Evolutionary conservation across 2,113 vertebrate species (phyloP), one percentile per base, ranked within the genome.

Genomic region (Helogale parvula): DNA sequence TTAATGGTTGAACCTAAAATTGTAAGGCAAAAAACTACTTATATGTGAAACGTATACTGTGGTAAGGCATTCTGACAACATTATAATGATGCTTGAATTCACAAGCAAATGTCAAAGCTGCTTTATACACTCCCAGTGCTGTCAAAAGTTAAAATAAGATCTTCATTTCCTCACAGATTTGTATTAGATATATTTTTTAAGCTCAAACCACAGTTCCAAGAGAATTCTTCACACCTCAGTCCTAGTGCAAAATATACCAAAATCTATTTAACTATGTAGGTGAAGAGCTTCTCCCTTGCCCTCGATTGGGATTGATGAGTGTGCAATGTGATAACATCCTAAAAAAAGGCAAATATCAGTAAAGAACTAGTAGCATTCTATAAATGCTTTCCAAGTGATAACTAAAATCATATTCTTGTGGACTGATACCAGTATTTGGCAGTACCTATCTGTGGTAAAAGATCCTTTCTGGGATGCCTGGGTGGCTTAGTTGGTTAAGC

Each of bases 111-210:
- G n/a, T 80, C 45, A 69, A 68, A 71, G 65, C 74, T 92, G 74
- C 77, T 91, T 66, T 66, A 54, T 79, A 85, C 21, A 82, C 31
- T 94, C 86, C n/a, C n/a, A 74, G 11, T 90, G 86, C 57, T 81
- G 63, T 38, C 69, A 63, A 94, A 81, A 88, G 71, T 84, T 94
- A 41, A 88, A 93, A 91, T 35, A 81, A 89, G 66, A 86, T 92
- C 68, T 76, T 92, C 45, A 96, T 47, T 94, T 35, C 57, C 52
- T 82, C 57, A 94, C 45, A 87, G 57, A 93, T 94, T 38, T 84
- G 25, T 16, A 82, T 12, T 33, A 60, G 9, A n/a, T 17, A 12
- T 47, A 77, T 93, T 90, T 91, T 82, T 63, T n/a, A 86, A 90
- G 47, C n/a, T 81, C 50, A 77, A 96, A 76, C 21, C 54, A 83